Evolutionary conservation across 2,888 invertebrate genomes (phyloP), one percentile per base, ranked within the genome.

Genomic region (Brachyptera risi): DNA sequence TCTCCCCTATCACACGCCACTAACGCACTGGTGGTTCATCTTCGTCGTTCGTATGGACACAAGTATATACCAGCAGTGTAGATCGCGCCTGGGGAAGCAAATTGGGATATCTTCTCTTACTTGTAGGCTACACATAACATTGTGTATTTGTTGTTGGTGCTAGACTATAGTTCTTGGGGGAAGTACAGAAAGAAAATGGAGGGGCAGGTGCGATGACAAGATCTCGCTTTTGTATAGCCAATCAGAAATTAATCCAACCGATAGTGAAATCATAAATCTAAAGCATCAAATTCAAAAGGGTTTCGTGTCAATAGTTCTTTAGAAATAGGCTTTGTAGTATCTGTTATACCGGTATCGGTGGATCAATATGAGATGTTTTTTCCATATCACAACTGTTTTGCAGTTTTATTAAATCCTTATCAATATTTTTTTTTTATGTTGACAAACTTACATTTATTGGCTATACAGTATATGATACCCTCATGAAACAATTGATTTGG

Each of bases 21-120:
- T 42, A 42, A 21, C 1, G 9, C 13, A 19, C 17, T 13, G 19
- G 21, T 19, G 19, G n/a, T n/a, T n/a, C n/a, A n/a, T n/a, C n/a
- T n/a, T n/a, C n/a, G n/a, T n/a, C n/a, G n/a, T n/a, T n/a, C n/a
- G n/a, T n/a, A n/a, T n/a, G n/a, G n/a, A n/a, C n/a, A n/a, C n/a
- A n/a, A n/a, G n/a, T n/a, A n/a, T n/a, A n/a, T n/a, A n/a, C n/a
- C n/a, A n/a, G n/a, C n/a, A n/a, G n/a, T n/a, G n/a, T n/a, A n/a
- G n/a, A n/a, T n/a, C n/a, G n/a, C n/a, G n/a, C n/a, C n/a, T n/a
- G n/a, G n/a, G n/a, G n/a, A 60, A 56, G 49, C 60, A 60, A 60
- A 60, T 60, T 56, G 60, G 56, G 60, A 60, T 38, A 47, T 60
- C 60, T 38, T 56, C 26, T n/a, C n/a, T n/a, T 56, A 26, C 24